Evolutionary conservation across 2,113 vertebrate species (phyloP).

Genomic region (Tragelaphus imberbis): DNA sequence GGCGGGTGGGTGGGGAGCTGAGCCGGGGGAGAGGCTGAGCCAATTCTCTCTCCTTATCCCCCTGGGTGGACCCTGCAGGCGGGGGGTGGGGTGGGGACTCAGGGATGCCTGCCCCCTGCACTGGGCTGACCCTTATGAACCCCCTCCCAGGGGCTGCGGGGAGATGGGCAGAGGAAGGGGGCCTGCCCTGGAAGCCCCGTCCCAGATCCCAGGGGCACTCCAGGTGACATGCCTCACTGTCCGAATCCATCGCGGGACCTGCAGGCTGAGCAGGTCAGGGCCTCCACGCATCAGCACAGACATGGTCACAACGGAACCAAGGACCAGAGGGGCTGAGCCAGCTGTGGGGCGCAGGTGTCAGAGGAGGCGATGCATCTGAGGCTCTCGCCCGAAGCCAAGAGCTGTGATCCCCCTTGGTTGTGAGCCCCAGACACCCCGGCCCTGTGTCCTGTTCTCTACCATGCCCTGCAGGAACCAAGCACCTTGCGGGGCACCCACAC

Average conservation of each 20-base stretch:
- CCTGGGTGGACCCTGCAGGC: accelerated
- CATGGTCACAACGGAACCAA: background rate
- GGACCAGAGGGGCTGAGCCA: background rate
- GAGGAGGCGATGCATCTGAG: accelerated
- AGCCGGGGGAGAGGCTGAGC: background rate
- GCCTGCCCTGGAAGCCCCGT: background rate
- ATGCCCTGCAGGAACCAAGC: background rate
- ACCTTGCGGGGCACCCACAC: accelerated
- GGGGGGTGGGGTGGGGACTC: background rate
- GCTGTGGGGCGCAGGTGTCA: background rate
- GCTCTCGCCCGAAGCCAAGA: background rate
- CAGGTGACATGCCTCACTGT: background rate
- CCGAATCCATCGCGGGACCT: background rate
- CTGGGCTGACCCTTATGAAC: background rate
- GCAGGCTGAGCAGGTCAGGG: background rate
- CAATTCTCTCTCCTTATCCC: background rate
- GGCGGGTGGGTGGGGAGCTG: background rate
- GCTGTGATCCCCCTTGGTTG: background rate
- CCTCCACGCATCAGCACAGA: background rate
- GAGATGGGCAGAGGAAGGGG: no score
- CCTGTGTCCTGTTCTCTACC: background rate
- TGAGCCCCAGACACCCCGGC: background rate
- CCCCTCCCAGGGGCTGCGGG: background rate
- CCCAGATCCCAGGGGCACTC: background rate
- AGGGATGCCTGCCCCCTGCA: background rate